phyloP scores from a whole-genome alignment of 2,888 invertebrate species.

The Drosophila macrospina region DNA sequence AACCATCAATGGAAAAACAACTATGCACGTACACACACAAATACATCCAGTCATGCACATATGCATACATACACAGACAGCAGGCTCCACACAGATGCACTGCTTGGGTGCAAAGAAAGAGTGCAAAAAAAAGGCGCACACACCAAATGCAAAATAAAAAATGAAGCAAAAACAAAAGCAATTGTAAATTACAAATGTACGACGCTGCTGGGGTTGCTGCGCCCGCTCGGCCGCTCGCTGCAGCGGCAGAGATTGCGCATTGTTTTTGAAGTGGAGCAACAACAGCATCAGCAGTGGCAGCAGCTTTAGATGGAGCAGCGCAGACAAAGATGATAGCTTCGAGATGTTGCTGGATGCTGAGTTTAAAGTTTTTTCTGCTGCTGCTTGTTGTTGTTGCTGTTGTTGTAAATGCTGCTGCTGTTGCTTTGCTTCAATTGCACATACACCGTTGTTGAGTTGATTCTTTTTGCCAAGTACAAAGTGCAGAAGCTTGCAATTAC shows the following conservation, averaged over 20 bases:
- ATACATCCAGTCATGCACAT: slow-evolving; percentile 3
- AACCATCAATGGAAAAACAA: slow-evolving; percentile 83
- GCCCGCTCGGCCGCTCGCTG: background rate
- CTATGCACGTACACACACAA: slow-evolving; percentile 51
- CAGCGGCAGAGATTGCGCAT: slow-evolving; percentile 68
- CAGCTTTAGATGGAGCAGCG: slow-evolving; percentile 17
- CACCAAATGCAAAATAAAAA: slow-evolving; percentile 53
- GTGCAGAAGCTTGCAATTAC: slow-evolving; percentile 67
- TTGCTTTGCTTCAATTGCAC: slow-evolving; percentile 53
- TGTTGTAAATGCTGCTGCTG: slow-evolving; percentile 19
- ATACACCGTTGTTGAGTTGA: slow-evolving; percentile 42
- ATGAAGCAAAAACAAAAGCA: slow-evolving; percentile 65
- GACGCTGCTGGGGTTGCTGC: slow-evolving; percentile 30
- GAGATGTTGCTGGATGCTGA: slow-evolving; percentile 28
- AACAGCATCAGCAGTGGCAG: slow-evolving; percentile 20
- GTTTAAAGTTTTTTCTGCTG: slow-evolving; percentile 26
- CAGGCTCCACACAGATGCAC: slow-evolving; percentile 33
- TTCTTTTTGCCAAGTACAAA: slow-evolving; percentile 51
- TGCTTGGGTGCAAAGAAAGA: slow-evolving; percentile 51
- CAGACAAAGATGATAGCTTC: slow-evolving; percentile 66
- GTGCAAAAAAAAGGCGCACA: slow-evolving; percentile 46
- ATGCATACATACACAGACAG: slow-evolving; percentile 14
- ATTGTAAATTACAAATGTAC: slow-evolving; percentile 74
- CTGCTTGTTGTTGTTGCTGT: slow-evolving; percentile 33
- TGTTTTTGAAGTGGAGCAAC: slow-evolving; percentile 72